Evolutionary conservation across 2,113 vertebrate species (phyloP).

Genomic region (Osmerus mordax): DNA sequence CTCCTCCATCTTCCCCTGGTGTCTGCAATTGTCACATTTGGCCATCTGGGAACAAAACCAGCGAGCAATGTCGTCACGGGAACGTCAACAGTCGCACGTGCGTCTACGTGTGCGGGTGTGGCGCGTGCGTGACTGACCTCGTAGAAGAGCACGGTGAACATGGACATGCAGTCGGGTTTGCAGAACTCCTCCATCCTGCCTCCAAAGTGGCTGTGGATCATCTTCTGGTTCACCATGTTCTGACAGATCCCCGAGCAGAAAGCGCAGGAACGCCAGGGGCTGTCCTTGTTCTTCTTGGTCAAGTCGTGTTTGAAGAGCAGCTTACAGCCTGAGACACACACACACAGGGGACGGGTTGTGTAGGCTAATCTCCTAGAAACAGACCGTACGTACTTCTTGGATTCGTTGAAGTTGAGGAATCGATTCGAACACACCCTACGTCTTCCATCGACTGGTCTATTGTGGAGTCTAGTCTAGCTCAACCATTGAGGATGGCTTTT

Average conservation of each 20-base stretch:
- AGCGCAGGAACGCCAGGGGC: conserved; percentile 83
- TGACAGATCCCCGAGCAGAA: conserved; percentile 85
- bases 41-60: conserved; percentile 78
- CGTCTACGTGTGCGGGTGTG: no score
- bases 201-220: conserved; percentile 87
- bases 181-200: conserved; percentile 93
- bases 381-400: conserved; percentile 10
- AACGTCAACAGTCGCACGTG: no score
- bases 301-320: conserved; percentile 85
- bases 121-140: conserved; percentile 69
- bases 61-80: no score
- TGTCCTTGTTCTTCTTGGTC: conserved; percentile 81
- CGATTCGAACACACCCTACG: neutral
- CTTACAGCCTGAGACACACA: conserved; percentile 80
- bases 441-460: no score
- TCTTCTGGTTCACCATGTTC: conserved; percentile 56
- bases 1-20: conserved; percentile 89
- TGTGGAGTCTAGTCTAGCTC: no score
- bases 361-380: neutral
- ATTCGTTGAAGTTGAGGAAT: neutral
- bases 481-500: no score
- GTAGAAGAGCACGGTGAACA: conserved; percentile 90
- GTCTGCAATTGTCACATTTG: conserved; percentile 89
- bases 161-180: conserved; percentile 94
- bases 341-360: neutral